Evolutionary conservation across 2,888 invertebrate species (phyloP), one percentile per base, ranked within the genome.

Genomic region (Aporophyla lueneburgensis): DNA sequence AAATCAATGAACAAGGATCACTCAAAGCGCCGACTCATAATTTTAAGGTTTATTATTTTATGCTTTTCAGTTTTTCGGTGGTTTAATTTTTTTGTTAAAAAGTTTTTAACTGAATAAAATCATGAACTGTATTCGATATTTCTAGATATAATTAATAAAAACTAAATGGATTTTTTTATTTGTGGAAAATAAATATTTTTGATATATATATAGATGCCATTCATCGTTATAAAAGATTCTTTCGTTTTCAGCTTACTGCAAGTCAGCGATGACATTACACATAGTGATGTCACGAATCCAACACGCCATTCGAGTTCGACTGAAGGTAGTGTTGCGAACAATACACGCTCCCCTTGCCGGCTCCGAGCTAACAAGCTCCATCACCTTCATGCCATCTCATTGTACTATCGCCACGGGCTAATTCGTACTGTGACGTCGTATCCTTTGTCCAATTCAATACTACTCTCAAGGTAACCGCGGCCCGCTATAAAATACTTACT

Each of bases 371-470:
- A 86, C 86, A 84, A 86, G 83, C 86, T 85, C 88, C 86, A 89
- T 88, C 88, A 89, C 92, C 86, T 90, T 91, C 90, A 91, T 90
- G 84, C 86, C 87, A 89, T 89, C 89, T 91, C 87, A 86, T 90
- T 91, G 90, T 91, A 88, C 86, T 90, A 87, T 87, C 85, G 86
- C 87, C 86, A 86, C 88, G 84, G 86, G 86, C 85, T 87, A 88
- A 89, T 89, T 86, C 87, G 85, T 90, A 88, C 86, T 90, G 85
- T 88, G 87, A 89, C 86, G 85, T 86, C 82, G 85, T 88, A 90
- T 90, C 89, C 90, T 92, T 91, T 91, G 91, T 91, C 88, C 89
- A 88, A 89, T 90, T 89, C 88, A 90, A 89, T 89, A 89, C 88
- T 87, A 78, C 80, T 85, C 89, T 89, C 91, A 90, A 91, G 90